Evolutionary conservation across 2,797 vertebrate genomes (phyloP), one percentile per base, ranked within the genome.

Genomic region (Galaxias olidus): DNA sequence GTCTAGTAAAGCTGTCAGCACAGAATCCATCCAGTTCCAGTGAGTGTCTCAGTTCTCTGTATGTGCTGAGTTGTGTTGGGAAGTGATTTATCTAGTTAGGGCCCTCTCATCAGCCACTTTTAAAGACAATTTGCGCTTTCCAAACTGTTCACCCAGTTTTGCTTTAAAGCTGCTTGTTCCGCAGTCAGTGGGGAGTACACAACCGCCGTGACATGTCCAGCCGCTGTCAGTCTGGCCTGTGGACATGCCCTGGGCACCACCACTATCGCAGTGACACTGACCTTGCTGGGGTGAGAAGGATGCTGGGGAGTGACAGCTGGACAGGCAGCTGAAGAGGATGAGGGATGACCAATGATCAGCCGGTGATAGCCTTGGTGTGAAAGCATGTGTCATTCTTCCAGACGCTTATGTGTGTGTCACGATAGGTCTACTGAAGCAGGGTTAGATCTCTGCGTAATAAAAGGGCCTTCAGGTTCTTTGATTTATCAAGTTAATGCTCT

Each of bases 171-270:
- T 2, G 18, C 18, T 18, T 10, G 51, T 20, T 10, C 17, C 5
- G 51, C 51, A 4, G 4, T 20, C 18, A 20, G 18, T 53, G n/a
- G 30, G 30, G 30, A 30, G 30, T 18, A 44, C 64, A 50, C 19
- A 59, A 59, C 59, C 58, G 54, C 52, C 58, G 61, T 52, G 48
- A 58, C 48, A 57, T 10, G 55, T 5, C 41, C 55, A 57, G 15
- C 41, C 40, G 19, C 10, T 7, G 18, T 15, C 15, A 8, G 57
- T 46, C 17, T 5, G 43, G 43, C 44, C 40, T 4, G 45, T 17
- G 58, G 58, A 46, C 9, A 5, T 14, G 15, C n/a, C 58, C 17
- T 17, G 9, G 45, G 45, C n/a, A 42, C 43, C 12, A 11, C 30
- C 30, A 18, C 45, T 44, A 30, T 60, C 58, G 14, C 17, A 19